Conservation (phyloP, 1,140 invertebrate species). For the Scylla paramamosain region DNA sequence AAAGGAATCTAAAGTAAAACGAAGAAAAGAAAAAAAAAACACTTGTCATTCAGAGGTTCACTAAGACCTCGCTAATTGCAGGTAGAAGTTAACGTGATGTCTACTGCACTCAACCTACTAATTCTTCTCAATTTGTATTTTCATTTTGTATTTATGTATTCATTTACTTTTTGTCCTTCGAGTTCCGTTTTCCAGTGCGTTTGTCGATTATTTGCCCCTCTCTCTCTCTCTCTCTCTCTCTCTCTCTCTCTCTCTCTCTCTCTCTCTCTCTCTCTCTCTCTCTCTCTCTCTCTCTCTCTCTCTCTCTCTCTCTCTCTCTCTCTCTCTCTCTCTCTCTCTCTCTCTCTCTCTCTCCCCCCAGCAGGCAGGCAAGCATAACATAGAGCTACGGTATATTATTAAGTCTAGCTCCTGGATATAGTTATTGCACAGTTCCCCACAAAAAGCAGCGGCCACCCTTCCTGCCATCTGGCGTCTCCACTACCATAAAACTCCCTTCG, state of each 20-base stretch:
- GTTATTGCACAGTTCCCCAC: not conserved
- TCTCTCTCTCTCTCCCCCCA: slow-evolving; percentile 15
- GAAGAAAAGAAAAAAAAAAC: too few species aligned
- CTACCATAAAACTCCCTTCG: not conserved
- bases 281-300: slow-evolving; percentile 20
- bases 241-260: not conserved
- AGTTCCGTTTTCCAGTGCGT: too few species aligned
- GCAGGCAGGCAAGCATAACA: not conserved
- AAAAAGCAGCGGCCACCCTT: not conserved
- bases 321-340: slow-evolving; percentile 5
- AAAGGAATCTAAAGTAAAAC: too few species aligned
- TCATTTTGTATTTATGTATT: too few species aligned
- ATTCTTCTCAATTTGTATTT: too few species aligned
- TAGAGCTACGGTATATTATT: not conserved
- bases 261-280: slow-evolving; percentile 15
- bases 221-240: too few species aligned
- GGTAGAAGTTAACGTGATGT: too few species aligned
- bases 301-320: slow-evolving; percentile 17
- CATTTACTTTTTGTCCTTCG: too few species aligned
- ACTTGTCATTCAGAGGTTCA: too few species aligned
- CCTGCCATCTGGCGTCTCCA: not conserved
- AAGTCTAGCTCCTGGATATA: not conserved
- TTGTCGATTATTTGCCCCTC: too few species aligned
- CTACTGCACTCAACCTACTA: too few species aligned
- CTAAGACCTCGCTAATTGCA: too few species aligned